These are phyloP conservation scores for Meiosimyza decipiens DNA, from an alignment of 2,888 invertebrate species.

Conservation along the genomic window DNA sequence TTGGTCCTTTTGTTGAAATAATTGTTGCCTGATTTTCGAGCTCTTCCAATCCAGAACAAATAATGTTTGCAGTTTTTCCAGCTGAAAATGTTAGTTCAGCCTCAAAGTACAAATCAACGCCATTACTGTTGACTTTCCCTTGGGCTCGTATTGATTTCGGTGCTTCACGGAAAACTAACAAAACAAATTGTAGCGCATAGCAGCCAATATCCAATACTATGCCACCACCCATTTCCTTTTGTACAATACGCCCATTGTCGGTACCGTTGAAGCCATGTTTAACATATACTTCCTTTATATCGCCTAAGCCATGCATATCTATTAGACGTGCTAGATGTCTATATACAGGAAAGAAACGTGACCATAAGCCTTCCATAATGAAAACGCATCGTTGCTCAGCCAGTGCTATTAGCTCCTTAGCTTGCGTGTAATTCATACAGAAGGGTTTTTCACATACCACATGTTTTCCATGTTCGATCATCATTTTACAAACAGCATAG, in stretches of 20 bases:
- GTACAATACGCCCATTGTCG: slow-evolving; percentile 70
- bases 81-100: slow-evolving; percentile 50
- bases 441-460: slow-evolving; percentile 90
- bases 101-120: slow-evolving; percentile 72
- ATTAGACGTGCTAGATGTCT: slow-evolving; percentile 71
- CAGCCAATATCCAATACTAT: slow-evolving; percentile 79
- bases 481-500: slow-evolving; percentile 74
- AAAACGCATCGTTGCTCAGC: slow-evolving; percentile 77
- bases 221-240: slow-evolving; percentile 79
- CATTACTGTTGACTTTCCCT: slow-evolving; percentile 76
- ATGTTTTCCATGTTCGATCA: slow-evolving; percentile 82
- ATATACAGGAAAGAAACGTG: slow-evolving; percentile 81
- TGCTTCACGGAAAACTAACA: slow-evolving; percentile 74
- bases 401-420: slow-evolving; percentile 72
- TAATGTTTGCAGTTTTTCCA: slow-evolving; percentile 47
- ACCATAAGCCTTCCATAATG: slow-evolving; percentile 88
- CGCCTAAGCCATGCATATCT: slow-evolving; percentile 69
- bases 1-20: slow-evolving; percentile 51
- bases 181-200: slow-evolving; percentile 77
- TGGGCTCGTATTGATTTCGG: slow-evolving; percentile 74
- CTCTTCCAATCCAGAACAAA: slow-evolving; percentile 51
- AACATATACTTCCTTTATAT: slow-evolving; percentile 73
- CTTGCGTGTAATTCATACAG: slow-evolving; percentile 79
- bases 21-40: slow-evolving; percentile 52
- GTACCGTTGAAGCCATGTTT: slow-evolving; percentile 74